Evolutionary conservation across 2,888 invertebrate species (phyloP).

Genomic region (Tetramorium bicarinatum): DNA sequence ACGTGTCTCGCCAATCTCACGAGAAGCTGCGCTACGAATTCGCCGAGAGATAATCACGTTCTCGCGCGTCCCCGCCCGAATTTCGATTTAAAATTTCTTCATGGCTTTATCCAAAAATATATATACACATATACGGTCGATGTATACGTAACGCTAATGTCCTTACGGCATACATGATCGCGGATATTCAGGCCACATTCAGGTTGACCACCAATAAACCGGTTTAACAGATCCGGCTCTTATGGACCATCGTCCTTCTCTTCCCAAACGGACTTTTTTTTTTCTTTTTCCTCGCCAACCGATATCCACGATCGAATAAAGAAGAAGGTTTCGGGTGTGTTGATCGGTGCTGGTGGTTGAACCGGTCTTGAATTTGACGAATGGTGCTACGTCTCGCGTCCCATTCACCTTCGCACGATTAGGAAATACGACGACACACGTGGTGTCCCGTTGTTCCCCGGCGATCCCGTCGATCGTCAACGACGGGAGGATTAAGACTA

Average conservation of each 20-base stretch:
- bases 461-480: background rate
- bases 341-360: background rate
- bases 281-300: background rate
- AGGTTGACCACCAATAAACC: background rate
- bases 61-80: slow-evolving; percentile 69
- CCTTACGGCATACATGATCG: slow-evolving; percentile 69
- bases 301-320: background rate
- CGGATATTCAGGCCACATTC: slow-evolving; percentile 46
- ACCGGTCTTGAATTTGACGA: background rate
- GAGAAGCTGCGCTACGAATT: slow-evolving; percentile 44
- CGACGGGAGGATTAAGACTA: slow-evolving; percentile 46
- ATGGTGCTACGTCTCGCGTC: background rate
- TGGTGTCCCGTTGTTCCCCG: background rate
- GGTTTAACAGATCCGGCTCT: background rate
- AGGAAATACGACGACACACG: background rate
- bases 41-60: slow-evolving; percentile 64
- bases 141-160: slow-evolving; percentile 78
- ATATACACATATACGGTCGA: slow-evolving; percentile 81
- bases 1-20: slow-evolving; percentile 35
- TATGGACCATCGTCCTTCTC: background rate
- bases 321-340: background rate
- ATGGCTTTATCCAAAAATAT: slow-evolving; percentile 82
- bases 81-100: slow-evolving; percentile 76
- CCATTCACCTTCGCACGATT: background rate
- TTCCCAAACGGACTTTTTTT: background rate